Conservation (phyloP, 2,797 vertebrate species). For the Otus scops region DNA sequence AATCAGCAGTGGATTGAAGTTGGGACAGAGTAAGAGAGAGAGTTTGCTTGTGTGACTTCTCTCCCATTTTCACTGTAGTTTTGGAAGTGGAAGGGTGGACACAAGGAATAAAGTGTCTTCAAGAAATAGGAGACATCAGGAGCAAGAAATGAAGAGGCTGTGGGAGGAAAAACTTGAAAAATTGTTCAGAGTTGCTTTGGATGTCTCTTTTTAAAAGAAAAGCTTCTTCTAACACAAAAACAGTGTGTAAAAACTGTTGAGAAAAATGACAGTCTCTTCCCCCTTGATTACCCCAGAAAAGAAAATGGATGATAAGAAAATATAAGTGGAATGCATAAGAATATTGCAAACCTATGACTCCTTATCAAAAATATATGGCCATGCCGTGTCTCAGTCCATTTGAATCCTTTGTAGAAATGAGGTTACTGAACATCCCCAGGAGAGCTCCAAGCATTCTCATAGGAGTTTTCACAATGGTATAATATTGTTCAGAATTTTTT, state of each 20-base stretch:
- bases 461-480: neutral
- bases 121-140: neutral
- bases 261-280: neutral
- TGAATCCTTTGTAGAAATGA: neutral
- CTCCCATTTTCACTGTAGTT: neutral
- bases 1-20: neutral
- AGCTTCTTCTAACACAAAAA: neutral
- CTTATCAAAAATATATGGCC: neutral
- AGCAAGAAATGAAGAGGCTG: neutral
- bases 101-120: neutral
- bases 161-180: neutral
- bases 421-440: neutral
- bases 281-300: neutral
- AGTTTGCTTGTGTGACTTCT: neutral
- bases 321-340: neutral
- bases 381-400: neutral
- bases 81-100: neutral
- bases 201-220: neutral
- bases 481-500: neutral
- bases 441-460: neutral
- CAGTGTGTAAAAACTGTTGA: neutral
- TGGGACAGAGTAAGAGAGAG: neutral
- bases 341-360: neutral
- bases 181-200: neutral
- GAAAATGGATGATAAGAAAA: neutral